These are phyloP conservation scores for Enteromius thamalakanensis DNA, from an alignment of 2,797 vertebrate species.

Conservation along the genomic window DNA sequence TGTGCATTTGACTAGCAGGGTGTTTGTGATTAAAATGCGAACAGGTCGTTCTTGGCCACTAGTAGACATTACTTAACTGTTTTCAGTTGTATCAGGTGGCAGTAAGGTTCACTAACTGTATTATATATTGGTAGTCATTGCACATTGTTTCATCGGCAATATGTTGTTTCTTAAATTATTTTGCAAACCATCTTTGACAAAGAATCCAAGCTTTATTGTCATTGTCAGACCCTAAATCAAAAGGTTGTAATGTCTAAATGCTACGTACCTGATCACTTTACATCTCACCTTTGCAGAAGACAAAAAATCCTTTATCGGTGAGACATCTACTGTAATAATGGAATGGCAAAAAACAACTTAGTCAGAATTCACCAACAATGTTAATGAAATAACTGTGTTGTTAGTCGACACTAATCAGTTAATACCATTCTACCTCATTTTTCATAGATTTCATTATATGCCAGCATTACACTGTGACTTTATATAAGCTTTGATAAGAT, in stretches of 20 bases:
- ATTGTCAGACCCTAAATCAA: neutral
- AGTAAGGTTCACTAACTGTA: neutral
- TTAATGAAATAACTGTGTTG: neutral
- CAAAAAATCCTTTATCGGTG: neutral
- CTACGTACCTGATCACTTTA: neutral
- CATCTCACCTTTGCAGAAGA: neutral
- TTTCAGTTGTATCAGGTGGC: neutral
- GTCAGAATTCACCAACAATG: neutral
- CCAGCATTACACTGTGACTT: neutral
- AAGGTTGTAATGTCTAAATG: neutral
- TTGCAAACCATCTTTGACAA: neutral
- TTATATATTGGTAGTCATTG: neutral
- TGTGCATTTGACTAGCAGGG: constrained; percentile 18
- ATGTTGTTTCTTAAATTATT: neutral
- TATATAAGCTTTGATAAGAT: neutral
- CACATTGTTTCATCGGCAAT: neutral
- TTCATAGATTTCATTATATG: neutral
- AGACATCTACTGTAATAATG: neutral
- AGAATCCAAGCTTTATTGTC: neutral
- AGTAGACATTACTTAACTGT: neutral
- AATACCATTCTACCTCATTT: neutral
- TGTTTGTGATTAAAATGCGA: neutral
- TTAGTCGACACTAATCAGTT: neutral
- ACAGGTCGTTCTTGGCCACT: neutral
- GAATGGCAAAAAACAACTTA: neutral